Conservation (phyloP, 1,140 invertebrate genomes). For the Brachionus koreanus region DNA sequence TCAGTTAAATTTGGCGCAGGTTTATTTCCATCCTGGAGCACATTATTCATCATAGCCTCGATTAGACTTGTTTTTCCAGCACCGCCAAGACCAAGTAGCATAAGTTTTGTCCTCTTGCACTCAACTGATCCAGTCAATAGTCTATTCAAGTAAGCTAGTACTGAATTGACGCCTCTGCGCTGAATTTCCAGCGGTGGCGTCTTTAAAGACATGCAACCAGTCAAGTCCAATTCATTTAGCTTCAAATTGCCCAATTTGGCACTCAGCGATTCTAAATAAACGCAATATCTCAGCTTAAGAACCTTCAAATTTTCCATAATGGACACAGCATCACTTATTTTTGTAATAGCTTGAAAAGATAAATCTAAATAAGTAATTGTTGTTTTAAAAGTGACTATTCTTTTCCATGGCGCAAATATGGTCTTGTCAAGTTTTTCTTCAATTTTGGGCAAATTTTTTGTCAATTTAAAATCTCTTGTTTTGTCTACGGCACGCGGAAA, state of each 20-base stretch:
- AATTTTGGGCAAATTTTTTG: not conserved
- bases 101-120: slow-evolving; percentile 56
- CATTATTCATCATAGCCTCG: not conserved
- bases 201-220: slow-evolving; percentile 51
- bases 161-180: slow-evolving; percentile 50
- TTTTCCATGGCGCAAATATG: not conserved
- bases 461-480: not conserved
- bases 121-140: slow-evolving; percentile 50
- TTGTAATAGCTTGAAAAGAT: slow-evolving; percentile 48
- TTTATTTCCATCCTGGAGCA: slow-evolving; percentile 32
- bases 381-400: not conserved
- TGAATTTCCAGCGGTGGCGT: slow-evolving; percentile 56
- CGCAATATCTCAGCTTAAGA: slow-evolving; percentile 37
- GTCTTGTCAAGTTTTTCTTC: not conserved
- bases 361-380: slow-evolving; percentile 44
- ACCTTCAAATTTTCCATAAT: slow-evolving; percentile 35
- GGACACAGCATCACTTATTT: slow-evolving; percentile 27
- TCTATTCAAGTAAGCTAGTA: slow-evolving; percentile 52
- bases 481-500: not conserved
- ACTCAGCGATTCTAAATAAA: slow-evolving; percentile 46
- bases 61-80: slow-evolving; percentile 57
- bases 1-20: slow-evolving; percentile 50
- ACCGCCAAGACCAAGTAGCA: slow-evolving; percentile 57
- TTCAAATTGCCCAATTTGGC: slow-evolving; percentile 49
- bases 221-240: slow-evolving; percentile 49